Conservation (phyloP, 2,888 invertebrate species). For the Pomacea canaliculata region DNA sequence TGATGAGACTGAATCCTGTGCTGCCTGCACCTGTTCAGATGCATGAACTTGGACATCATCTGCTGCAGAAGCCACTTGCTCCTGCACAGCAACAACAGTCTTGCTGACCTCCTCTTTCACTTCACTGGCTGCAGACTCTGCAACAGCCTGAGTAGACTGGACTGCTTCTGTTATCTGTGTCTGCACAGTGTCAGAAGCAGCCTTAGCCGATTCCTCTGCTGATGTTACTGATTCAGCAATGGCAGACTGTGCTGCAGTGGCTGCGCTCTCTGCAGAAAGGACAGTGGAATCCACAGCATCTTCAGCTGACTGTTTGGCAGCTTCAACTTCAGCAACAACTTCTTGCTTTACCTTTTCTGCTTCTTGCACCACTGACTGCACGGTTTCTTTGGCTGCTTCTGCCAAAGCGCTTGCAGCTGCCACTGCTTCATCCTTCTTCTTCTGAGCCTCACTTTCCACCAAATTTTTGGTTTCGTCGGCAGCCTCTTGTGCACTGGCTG, state of each 20-base stretch:
- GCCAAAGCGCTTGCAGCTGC: background rate
- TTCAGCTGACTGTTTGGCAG: background rate
- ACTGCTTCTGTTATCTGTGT: background rate
- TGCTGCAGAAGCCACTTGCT: conserved; percentile 1
- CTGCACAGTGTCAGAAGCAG: conserved; percentile 3
- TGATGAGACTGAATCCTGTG: conserved; percentile 19
- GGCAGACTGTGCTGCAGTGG: background rate
- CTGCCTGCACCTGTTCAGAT: conserved; percentile 12
- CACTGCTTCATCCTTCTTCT: conserved; percentile 11
- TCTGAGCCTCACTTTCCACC: conserved; percentile 13
- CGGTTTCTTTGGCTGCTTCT: background rate
- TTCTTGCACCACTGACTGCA: background rate
- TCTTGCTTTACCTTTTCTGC: conserved; percentile 17
- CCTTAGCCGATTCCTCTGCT: conserved; percentile 2
- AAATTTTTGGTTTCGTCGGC: background rate
- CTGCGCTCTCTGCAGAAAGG: background rate
- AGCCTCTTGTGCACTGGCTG: conserved; percentile 5
- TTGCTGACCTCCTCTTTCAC: background rate
- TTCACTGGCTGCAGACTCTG: conserved; percentile 1
- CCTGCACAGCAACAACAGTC: background rate
- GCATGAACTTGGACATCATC: conserved; percentile 1
- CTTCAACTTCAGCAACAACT: conserved; percentile 11
- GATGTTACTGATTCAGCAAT: background rate
- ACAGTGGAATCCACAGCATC: background rate
- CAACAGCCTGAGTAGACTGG: background rate